Conservation (phyloP, 2,797 vertebrate genomes). For the Phoeniculus purpureus region DNA sequence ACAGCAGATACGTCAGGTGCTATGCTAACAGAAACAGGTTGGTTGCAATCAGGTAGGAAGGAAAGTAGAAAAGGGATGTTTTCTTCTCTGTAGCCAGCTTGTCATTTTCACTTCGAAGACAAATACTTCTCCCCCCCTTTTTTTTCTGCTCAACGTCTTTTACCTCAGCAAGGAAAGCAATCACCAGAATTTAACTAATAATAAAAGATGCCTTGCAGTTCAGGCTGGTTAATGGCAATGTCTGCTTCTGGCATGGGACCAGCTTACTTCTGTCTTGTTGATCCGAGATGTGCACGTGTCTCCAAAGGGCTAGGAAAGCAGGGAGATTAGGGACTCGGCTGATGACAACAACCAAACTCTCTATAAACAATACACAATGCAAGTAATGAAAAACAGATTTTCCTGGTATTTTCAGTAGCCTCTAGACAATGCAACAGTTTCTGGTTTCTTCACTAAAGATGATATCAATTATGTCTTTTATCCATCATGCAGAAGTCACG, state of each 20-base stretch:
- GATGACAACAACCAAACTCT: constrained; percentile 70
- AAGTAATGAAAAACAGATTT: constrained; percentile 74
- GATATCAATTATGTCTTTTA: constrained; percentile 76
- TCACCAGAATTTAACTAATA: constrained; percentile 65
- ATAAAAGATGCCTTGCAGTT: constrained; percentile 30
- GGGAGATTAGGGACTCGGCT: constrained; percentile 70
- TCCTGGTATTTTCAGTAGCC: constrained; percentile 70
- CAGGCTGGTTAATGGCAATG: constrained; percentile 34
- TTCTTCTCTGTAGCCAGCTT: constrained; percentile 11
- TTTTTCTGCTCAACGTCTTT: neutral
- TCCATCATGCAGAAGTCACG: constrained; percentile 66
- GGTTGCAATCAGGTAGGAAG: constrained; percentile 33
- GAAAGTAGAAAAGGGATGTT: constrained; percentile 31
- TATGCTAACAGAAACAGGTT: constrained; percentile 43
- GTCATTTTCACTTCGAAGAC: neutral
- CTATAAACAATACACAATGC: constrained; percentile 69
- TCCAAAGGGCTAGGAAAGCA: constrained; percentile 58
- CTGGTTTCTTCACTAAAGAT: constrained; percentile 73
- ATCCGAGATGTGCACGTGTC: constrained; percentile 68
- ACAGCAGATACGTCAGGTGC: neutral
- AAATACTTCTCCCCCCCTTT: neutral
- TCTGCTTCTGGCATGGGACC: constrained; percentile 48
- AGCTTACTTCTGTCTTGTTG: constrained; percentile 66
- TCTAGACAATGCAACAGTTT: constrained; percentile 71
- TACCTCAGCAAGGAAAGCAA: constrained; percentile 24